Evolutionary conservation across 1,140 invertebrate genomes (phyloP).

Genomic region (Carcinoscorpius rotundicauda): DNA sequence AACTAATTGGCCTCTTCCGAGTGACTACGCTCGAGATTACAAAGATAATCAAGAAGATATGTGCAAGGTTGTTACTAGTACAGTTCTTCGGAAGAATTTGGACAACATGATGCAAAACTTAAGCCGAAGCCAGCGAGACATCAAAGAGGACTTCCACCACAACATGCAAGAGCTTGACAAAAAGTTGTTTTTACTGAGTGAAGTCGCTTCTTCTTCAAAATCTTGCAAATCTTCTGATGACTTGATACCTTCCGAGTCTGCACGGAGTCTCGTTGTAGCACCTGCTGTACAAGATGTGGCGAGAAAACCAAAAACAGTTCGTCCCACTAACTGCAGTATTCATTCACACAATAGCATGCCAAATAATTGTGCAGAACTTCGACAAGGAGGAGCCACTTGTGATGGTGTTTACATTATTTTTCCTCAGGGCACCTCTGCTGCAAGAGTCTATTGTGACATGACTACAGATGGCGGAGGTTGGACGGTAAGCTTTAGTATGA

Average conservation of each 20-base stretch:
- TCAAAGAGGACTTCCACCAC: constrained; percentile 12
- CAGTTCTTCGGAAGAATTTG: background rate
- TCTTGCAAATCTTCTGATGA: too few species aligned
- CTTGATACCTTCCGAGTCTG: background rate
- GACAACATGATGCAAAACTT: constrained; percentile 13
- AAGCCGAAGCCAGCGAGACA: constrained; percentile 9
- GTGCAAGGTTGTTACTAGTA: background rate
- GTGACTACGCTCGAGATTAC: background rate
- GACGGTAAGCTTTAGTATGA: constrained; percentile 53
- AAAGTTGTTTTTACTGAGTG: background rate
- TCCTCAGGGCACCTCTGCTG: constrained; percentile 26
- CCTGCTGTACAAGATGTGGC: background rate
- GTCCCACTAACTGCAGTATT: background rate
- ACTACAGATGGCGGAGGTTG: constrained; percentile 80
- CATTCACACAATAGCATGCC: constrained; percentile 3
- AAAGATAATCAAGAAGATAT: background rate
- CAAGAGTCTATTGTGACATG: constrained; percentile 84
- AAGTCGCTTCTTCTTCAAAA: too few species aligned
- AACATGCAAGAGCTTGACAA: constrained; percentile 15
- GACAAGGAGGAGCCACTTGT: constrained; percentile 67
- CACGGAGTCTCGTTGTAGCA: background rate
- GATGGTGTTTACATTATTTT: constrained; percentile 70
- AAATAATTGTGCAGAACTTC: constrained; percentile 54
- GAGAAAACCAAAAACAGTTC: background rate
- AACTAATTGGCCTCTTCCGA: background rate